Evolutionary conservation across 2,113 vertebrate species (phyloP), one percentile per base, ranked within the genome.

Genomic region (Megaceryle maxima): DNA sequence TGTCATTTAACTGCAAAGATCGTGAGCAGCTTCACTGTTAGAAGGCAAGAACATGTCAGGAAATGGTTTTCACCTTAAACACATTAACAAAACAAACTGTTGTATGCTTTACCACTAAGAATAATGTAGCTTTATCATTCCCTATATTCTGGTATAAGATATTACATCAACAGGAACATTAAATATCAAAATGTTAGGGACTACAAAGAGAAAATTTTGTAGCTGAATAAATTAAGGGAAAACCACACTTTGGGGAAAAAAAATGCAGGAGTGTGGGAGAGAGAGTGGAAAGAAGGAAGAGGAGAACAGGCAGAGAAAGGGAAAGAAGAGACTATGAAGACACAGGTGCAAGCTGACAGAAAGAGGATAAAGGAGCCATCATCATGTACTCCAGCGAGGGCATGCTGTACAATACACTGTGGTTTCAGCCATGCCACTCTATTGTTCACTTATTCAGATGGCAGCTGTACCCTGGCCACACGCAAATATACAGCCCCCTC

Each of bases 111-210:
- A 64, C 16, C 41, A 67, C 44, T 50, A 96, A 84, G 55, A 74
- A 63, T 33, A 89, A 68, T 1, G 2, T 13, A 59, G 19, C 24
- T 90, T 62, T 56, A 88, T 46, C 28, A 56, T 81, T 69, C 67
- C 62, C 37, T 35, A 60, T 43, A 89, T 95, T 94, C 81, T 94
- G 85, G 33, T 81, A 56, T 90, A 87, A 94, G 43, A 37, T 69
- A 89, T 68, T 81, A 92, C 63, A 96, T 87, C 57, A 53, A 39
- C 68, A 56, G 15, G 22, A 94, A 80, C 28, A 48, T 88, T 62
- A 87, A 94, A 83, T n/a, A 28, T 37, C 21, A 92, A 84, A 87
- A 94, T 85, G 13, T 31, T 29, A 88, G 83, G 33, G 53, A 66
- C 56, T 88, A 57, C 17, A 77, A 78, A 91, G 50, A 91, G 50